Conservation (phyloP, 2,113 vertebrate genomes). For the Tetrao urogallus region DNA sequence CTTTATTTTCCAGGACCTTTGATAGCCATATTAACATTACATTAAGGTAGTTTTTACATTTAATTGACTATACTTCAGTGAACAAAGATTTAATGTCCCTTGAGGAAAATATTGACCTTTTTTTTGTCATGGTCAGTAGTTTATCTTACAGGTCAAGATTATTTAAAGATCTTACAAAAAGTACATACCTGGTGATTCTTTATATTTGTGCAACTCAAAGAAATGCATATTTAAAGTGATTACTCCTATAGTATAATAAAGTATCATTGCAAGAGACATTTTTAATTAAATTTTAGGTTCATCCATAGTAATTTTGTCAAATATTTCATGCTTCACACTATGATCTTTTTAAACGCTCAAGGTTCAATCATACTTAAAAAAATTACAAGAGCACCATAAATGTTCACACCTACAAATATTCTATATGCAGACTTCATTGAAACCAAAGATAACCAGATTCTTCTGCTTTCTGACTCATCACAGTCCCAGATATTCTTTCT, state of each 20-base stretch:
- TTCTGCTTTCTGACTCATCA: background rate
- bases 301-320: background rate
- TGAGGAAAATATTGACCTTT: constrained; percentile 27
- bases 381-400: background rate
- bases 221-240: background rate
- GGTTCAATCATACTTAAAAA: background rate
- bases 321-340: background rate
- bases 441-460: background rate
- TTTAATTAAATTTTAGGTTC: background rate
- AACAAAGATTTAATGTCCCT: constrained; percentile 1
- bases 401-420: background rate
- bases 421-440: background rate
- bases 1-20: background rate
- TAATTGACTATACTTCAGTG: background rate
- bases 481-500: background rate
- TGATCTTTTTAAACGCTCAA: background rate
- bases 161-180: constrained; percentile 2
- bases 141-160: constrained; percentile 17
- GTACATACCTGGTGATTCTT: background rate
- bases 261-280: background rate
- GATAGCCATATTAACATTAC: background rate
- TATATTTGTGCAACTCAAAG: background rate
- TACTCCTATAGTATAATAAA: background rate
- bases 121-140: background rate
- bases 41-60: background rate